Percentiles rank a stretch among this genome's conserved stretches.
Conservation (phyloP, 2,797 vertebrate species). For the Ptychobarbus kaznakovi region DNA sequence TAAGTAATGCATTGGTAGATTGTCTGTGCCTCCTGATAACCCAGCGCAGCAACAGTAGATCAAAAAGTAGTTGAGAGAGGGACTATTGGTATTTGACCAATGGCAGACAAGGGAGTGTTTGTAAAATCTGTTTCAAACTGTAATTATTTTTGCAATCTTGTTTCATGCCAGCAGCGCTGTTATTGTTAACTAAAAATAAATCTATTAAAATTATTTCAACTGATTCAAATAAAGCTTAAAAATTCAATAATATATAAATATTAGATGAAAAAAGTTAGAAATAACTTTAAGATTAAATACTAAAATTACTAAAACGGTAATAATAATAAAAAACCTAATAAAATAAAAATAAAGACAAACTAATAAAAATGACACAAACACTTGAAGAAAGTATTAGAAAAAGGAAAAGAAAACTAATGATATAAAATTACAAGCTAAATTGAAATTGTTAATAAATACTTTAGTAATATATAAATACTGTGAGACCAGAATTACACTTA, state of each 20-base stretch:
- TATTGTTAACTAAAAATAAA: background rate
- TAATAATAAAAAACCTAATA: too few relatives aligned
- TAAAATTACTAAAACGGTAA: background rate
- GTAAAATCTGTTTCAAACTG: background rate
- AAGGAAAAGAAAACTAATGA: background rate
- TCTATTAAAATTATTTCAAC: background rate
- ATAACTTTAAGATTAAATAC: background rate
- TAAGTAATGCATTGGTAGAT: background rate
- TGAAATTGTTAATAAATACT: background rate
- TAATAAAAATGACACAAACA: background rate
- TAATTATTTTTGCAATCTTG: background rate
- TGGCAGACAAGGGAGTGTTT: conserved; percentile 3
- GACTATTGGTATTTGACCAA: background rate
- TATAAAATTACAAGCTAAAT: background rate
- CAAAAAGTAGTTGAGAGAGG: background rate
- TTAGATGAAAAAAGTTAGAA: background rate
- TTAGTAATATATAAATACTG: background rate
- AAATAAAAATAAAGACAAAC: background rate
- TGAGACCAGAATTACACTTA: background rate
- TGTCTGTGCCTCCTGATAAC: background rate
- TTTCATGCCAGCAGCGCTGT: background rate
- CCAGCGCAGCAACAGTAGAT: background rate
- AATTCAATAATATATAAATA: background rate
- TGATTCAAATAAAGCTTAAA: background rate
- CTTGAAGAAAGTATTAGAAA: too few relatives aligned